Conservation (phyloP, 2,113 vertebrate genomes). For the Thamnophis sirtalis region DNA sequence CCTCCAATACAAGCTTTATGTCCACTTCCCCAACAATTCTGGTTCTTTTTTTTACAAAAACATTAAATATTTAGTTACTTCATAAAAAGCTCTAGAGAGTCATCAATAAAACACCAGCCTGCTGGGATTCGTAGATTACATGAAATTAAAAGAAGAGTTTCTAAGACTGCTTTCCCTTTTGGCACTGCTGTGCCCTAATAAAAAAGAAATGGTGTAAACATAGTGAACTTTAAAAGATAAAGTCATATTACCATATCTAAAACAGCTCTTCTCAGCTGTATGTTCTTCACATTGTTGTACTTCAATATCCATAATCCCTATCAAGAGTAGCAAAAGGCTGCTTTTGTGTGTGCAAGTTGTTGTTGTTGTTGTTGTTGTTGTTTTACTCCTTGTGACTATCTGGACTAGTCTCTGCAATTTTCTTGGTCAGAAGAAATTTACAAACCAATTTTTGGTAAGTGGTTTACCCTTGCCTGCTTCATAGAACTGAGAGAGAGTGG, state of each 20-base stretch:
- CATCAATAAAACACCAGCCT: slow-evolving; percentile 39
- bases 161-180: not conserved
- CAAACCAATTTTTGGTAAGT: not conserved
- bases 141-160: slow-evolving; percentile 42
- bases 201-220: not conserved
- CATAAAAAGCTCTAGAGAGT: slow-evolving; percentile 23
- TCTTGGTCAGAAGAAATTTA: not conserved
- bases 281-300: not conserved
- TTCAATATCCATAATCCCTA: not conserved
- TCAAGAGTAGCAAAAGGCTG: not conserved
- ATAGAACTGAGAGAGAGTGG: not conserved
- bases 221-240: not conserved
- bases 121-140: slow-evolving; percentile 32
- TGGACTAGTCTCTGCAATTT: not conserved
- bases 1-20: slow-evolving; percentile 43
- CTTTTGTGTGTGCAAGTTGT: not conserved
- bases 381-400: not conserved
- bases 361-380: not conserved
- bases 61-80: slow-evolving; percentile 48
- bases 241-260: not conserved
- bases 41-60: slow-evolving; percentile 43
- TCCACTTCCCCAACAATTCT: slow-evolving; percentile 26
- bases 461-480: not conserved
- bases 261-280: not conserved
- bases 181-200: not conserved